phyloP scores from a whole-genome alignment of 2,888 invertebrate species.

The Cyaniris semiargus region DNA sequence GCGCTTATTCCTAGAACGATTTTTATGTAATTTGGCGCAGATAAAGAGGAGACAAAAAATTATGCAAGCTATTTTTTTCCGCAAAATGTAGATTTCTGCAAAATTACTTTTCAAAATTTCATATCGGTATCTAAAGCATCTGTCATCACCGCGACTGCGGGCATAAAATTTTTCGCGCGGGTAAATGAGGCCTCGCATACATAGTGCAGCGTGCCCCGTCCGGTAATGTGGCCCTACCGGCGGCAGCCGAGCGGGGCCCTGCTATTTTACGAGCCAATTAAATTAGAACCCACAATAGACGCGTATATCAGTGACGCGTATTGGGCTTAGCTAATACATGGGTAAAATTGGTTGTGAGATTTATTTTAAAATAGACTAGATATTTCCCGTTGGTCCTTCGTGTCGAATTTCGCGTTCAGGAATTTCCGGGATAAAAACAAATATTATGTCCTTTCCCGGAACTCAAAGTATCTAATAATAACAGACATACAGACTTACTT shows the following conservation, averaged over 20 bases:
- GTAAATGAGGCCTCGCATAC: slow-evolving; percentile 6
- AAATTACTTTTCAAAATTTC: neutral
- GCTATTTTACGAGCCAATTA: slow-evolving; percentile 20
- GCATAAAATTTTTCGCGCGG: neutral
- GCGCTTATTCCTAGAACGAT: too few relatives aligned
- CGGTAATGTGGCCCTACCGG: neutral
- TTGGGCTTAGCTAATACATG: neutral
- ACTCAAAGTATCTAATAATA: too few relatives aligned
- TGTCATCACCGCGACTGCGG: neutral
- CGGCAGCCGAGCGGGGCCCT: neutral
- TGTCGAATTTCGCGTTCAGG: neutral
- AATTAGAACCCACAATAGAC: slow-evolving; percentile 18
- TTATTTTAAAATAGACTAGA: neutral
- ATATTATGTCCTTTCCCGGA: too few relatives aligned
- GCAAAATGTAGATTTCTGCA: too few relatives aligned
- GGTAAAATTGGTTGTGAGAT: neutral
- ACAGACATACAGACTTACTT: too few relatives aligned
- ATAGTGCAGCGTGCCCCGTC: slow-evolving; percentile 3
- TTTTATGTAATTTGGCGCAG: too few relatives aligned
- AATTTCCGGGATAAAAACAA: neutral
- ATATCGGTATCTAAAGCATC: neutral
- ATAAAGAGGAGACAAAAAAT: too few relatives aligned
- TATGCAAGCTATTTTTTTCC: too few relatives aligned
- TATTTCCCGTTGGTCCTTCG: neutral
- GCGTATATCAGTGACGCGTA: neutral